Base-by-base conservation (phyloP, 2,797 vertebrate genomes). In the Lycodopsis pacificus region DNA sequence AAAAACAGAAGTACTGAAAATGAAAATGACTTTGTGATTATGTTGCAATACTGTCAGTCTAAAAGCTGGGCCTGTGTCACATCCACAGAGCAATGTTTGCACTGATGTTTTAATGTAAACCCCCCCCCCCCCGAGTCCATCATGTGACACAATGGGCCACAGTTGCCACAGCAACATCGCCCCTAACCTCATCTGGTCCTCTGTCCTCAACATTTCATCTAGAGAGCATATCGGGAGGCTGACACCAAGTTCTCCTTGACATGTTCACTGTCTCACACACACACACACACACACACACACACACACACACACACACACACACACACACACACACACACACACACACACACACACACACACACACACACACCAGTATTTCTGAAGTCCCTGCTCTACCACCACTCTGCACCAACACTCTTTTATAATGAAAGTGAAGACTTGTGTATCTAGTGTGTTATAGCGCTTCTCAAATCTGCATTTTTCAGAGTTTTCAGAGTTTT, bases 111-210 rank as follows among this genome's bases (percentile, higher is more conserved):
- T 51, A 42, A 65, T 75, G 0, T 4, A 36, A 34, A 7, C 1
- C 11, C 30, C 30, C 19, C 2, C 1, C 11, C 30, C 30, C 19
- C 2, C 2, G 27, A 14, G 68, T 57, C 25, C 49, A 64, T 27
- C 53, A 56, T 61, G 20, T 30, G 1, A 22, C 40, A 66, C 58
- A 64, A 44, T 6, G 19, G 49, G 62, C 38, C 20, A 65, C 20
- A 1, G 78, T 85, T 83, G 38, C 85, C 71, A 84, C 54, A 58
- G 73, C 65, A 83, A 88, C 84, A 27, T 4, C 25, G 17, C 32
- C 14, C 54, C 3, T 1, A 34, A 48, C 51, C 49, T 77, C 66
- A 7, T 73, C 40, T 80, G 75, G 64, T 27, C 73, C 51, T 72
- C 61, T 27, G 42, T 65, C 72, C 46, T 69, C 81, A 70, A 79